Conservation (phyloP, 2,797 vertebrate species). For the Huso huso region DNA sequence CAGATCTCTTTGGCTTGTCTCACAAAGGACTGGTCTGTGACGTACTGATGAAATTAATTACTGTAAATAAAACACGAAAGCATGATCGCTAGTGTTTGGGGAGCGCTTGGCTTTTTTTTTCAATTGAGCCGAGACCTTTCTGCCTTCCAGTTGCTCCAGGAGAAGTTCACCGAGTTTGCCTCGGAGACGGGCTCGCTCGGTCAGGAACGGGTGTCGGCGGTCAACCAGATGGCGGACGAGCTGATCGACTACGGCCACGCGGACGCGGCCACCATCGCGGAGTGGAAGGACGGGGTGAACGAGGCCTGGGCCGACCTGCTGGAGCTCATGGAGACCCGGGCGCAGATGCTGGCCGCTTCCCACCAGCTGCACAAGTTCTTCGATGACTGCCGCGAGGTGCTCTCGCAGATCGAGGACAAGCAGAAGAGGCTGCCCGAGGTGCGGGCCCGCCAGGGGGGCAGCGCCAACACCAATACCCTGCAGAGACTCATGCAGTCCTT, state of each 20-base stretch:
- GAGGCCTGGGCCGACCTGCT: slow-evolving; percentile 91
- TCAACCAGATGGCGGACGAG: slow-evolving; percentile 95
- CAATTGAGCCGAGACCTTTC: too few species aligned
- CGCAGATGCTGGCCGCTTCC: slow-evolving; percentile 83
- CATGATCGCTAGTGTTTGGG: too few species aligned
- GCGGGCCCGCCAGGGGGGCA: slow-evolving; percentile 58
- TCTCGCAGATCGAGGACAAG: slow-evolving; percentile 84
- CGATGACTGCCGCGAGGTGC: slow-evolving; percentile 78
- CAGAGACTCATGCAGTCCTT: slow-evolving; percentile 80
- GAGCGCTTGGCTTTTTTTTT: too few species aligned
- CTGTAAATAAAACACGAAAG: too few species aligned
- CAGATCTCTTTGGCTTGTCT: slow-evolving; percentile 36
- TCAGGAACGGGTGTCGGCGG: slow-evolving; percentile 74
- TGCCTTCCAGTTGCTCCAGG: slow-evolving; percentile 64
- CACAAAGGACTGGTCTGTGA: too few species aligned
- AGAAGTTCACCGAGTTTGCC: slow-evolving; percentile 88
- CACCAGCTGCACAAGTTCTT: slow-evolving; percentile 93
- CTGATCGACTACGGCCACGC: slow-evolving; percentile 86
- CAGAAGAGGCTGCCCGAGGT: slow-evolving; percentile 73
- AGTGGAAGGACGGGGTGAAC: slow-evolving; percentile 93
- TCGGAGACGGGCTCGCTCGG: slow-evolving; percentile 75
- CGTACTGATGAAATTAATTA: too few species aligned
- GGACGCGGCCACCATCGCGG: slow-evolving; percentile 84
- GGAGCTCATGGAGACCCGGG: slow-evolving; percentile 88
- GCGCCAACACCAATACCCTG: slow-evolving; percentile 69